Percentiles rank a stretch among this genome's conserved stretches.
Conservation (phyloP, 2,113 vertebrate species). For the Cinclus mexicanus region DNA sequence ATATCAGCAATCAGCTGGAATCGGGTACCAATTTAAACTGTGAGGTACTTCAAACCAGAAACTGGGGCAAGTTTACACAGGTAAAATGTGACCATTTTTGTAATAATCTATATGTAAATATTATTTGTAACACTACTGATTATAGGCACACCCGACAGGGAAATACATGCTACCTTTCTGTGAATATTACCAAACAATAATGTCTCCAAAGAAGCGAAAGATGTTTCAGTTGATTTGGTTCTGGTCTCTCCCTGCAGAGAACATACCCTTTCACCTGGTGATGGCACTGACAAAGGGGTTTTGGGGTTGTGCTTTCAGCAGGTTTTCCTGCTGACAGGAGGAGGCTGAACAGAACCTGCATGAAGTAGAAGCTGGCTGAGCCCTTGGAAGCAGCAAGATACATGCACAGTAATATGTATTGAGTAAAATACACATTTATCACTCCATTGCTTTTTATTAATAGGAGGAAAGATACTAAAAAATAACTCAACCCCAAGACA, state of each 20-base stretch:
- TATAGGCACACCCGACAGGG: not conserved
- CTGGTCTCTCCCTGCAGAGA: not conserved
- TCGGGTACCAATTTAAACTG: not conserved
- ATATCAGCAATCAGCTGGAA: not conserved
- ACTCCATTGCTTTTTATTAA: constrained; percentile 61
- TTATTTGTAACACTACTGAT: not conserved
- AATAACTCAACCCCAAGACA: constrained; percentile 42
- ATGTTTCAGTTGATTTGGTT: not conserved
- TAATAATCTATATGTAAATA: not conserved
- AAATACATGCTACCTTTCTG: not conserved
- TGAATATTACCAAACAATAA: not conserved
- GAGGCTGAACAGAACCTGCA: not conserved
- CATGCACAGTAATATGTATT: not conserved
- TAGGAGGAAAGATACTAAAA: constrained; percentile 52
- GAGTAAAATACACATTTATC: constrained; percentile 34
- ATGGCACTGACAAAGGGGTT: not conserved
- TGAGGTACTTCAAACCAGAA: not conserved
- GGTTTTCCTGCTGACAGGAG: not conserved
- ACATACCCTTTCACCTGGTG: not conserved
- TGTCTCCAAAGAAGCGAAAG: not conserved
- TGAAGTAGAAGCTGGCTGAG: not conserved
- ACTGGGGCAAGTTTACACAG: not conserved
- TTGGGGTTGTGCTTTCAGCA: not conserved
- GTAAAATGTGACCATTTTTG: not conserved
- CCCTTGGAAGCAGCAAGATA: not conserved